Evolutionary conservation across 1,140 invertebrate species (phyloP).

Genomic region (Scaptomyza graminum): DNA sequence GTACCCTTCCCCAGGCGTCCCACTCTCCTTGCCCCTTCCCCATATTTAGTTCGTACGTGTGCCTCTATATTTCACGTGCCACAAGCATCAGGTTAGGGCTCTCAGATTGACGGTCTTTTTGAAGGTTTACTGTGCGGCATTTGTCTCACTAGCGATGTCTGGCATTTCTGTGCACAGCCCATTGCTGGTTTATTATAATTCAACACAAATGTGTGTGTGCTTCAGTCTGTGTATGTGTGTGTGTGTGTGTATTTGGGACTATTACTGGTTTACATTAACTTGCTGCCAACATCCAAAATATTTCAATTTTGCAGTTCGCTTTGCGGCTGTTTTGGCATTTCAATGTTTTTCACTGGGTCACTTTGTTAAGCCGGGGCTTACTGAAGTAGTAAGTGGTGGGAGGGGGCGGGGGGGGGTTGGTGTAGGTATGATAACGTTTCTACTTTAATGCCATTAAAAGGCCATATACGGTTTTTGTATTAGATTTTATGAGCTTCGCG

Average conservation of each 20-base stretch:
- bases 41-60: constrained; percentile 56
- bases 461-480: constrained; percentile 65
- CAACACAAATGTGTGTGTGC: constrained; percentile 63
- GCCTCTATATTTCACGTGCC: constrained; percentile 72
- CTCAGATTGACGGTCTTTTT: constrained; percentile 14
- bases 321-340: constrained; percentile 71
- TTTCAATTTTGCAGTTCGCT: constrained; percentile 78
- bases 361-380: constrained; percentile 11
- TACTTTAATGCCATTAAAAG: constrained; percentile 63
- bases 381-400: too few relatives aligned
- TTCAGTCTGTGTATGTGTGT: constrained; percentile 19
- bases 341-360: constrained; percentile 53
- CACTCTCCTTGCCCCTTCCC: background rate
- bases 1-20: background rate
- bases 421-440: constrained; percentile 1
- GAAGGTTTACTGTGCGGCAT: constrained; percentile 10
- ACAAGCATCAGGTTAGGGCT: constrained; percentile 6
- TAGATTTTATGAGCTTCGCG: constrained; percentile 65
- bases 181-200: constrained; percentile 81
- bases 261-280: constrained; percentile 53
- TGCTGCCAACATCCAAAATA: constrained; percentile 71
- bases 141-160: constrained; percentile 74
- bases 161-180: constrained; percentile 72
- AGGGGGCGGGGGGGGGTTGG: too few relatives aligned
- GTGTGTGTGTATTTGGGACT: constrained; percentile 27